Evolutionary conservation across 1,140 invertebrate genomes (phyloP).

Genomic region (Bicyclus anynana): DNA sequence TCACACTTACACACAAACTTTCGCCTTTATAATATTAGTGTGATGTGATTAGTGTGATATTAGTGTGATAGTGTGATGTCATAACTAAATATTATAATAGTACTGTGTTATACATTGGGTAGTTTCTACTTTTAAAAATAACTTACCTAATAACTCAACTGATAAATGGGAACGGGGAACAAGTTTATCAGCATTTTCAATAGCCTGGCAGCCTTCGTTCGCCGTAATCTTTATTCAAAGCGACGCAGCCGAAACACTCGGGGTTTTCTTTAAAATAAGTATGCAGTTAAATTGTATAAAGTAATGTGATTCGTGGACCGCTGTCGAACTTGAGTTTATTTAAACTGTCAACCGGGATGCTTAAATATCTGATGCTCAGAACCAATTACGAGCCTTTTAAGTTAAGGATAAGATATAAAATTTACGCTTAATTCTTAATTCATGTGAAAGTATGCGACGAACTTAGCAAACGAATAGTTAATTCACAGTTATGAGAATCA

Average conservation of each 20-base stretch:
- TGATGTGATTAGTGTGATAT: too few relatives aligned
- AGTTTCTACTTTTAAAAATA: neutral
- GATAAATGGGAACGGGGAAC: constrained; percentile 2
- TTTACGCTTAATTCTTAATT: constrained; percentile 3
- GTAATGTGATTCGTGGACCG: constrained; percentile 45
- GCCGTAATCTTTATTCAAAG: constrained; percentile 36
- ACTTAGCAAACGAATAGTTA: neutral
- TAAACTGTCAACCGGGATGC: constrained; percentile 48
- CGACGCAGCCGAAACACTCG: constrained; percentile 32
- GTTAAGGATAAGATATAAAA: constrained; percentile 32
- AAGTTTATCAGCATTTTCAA: constrained; percentile 28
- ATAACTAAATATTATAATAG: too few relatives aligned
- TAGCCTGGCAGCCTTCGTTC: constrained; percentile 3
- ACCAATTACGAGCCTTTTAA: constrained; percentile 43
- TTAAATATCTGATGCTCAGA: constrained; percentile 44
- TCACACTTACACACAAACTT: too few relatives aligned
- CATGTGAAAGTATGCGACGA: neutral
- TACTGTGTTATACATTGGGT: too few relatives aligned
- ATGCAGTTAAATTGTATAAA: constrained; percentile 50
- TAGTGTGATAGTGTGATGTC: too few relatives aligned
- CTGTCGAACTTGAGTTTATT: constrained; percentile 58
- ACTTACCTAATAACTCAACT: neutral
- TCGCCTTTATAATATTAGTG: too few relatives aligned
- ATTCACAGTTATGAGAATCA: neutral
- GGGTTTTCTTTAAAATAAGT: constrained; percentile 44